These are phyloP conservation scores for Menura novaehollandiae DNA, from an alignment of 2,113 vertebrate species.

Conservation along the genomic window DNA sequence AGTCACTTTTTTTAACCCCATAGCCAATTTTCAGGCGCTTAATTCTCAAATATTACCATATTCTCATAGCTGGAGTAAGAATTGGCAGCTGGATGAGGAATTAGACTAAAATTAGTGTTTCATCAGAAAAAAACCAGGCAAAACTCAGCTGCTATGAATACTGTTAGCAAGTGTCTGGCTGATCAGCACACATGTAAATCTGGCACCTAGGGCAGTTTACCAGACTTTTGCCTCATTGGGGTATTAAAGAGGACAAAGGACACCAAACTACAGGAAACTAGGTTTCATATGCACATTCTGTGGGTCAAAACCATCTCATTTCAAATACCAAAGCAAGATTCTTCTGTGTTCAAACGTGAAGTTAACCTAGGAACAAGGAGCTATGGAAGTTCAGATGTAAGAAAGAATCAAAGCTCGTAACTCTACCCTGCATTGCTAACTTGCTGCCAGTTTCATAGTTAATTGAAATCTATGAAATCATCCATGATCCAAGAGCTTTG, in stretches of 20 bases:
- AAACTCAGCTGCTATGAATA: neutral
- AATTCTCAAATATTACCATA: neutral
- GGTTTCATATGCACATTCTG: neutral
- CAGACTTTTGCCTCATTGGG: neutral
- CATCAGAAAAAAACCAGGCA: neutral
- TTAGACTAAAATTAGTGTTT: neutral
- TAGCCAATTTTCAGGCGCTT: neutral
- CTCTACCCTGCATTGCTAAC: neutral
- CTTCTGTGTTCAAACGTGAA: neutral
- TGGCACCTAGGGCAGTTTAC: neutral
- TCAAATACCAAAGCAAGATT: neutral
- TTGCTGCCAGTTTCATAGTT: neutral
- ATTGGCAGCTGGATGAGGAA: neutral
- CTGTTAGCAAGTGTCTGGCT: neutral
- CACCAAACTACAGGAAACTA: neutral
- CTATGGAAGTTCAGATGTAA: neutral
- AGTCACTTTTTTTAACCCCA: neutral
- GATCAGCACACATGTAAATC: neutral
- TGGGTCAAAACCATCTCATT: neutral
- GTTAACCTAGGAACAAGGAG: neutral
- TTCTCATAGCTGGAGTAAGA: neutral
- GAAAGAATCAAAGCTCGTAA: neutral
- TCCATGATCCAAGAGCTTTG: neutral
- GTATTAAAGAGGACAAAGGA: neutral
- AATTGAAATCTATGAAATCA: neutral